Base-by-base conservation (phyloP, 92 coral and sea anemone species). In the Siderastrea siderea region DNA sequence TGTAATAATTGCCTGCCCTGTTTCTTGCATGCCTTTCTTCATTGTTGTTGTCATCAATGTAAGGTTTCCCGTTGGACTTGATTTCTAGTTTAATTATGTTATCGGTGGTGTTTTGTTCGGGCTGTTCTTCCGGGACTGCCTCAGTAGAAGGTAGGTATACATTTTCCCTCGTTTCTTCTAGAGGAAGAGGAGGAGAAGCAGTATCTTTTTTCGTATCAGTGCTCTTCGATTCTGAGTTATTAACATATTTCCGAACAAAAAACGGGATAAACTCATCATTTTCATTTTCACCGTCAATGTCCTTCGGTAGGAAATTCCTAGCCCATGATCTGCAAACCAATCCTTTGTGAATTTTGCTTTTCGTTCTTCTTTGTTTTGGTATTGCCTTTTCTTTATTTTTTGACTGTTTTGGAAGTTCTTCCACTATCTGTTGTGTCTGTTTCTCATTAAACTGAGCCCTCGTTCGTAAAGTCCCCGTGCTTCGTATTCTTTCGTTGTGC, bases 271-370 rank as follows among this genome's bases (percentile, higher is more conserved):
- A 59, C 3, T 82, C 86, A 1, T 83, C 88, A 15, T 88, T 82
- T 7, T 73, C 61, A 12, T 73, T 44, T 47, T 57, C 15, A 59
- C 59, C 57, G 16, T 44, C 46, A 43, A 26, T 26, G 38, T 83
- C 89, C 49, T 74, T 81, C 19, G 94, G 80, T 66, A 93, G 90
- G 69, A 79, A 93, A 47, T 90, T 88, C 13, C 83, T 71, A 77
- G 98, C 85, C 96, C 96, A 93, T n/a, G 76, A 85, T 62, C 96
- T 86, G 78, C 98, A 95, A 15, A 81, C 98, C 77, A 95, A 93
- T 62, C 98, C 98, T 45, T 91, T 95, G 60, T 91, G 88, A 38
- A 95, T 69, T 71, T 66, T 88, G 45, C 65, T 87, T 64, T 68
- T 57, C 5, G 50, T 26, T 7, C 65, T 87, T 43, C 59, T 71